Evolutionary conservation across 2,113 vertebrate genomes (phyloP).

Genomic region (Astatoreochromis straeleni): DNA sequence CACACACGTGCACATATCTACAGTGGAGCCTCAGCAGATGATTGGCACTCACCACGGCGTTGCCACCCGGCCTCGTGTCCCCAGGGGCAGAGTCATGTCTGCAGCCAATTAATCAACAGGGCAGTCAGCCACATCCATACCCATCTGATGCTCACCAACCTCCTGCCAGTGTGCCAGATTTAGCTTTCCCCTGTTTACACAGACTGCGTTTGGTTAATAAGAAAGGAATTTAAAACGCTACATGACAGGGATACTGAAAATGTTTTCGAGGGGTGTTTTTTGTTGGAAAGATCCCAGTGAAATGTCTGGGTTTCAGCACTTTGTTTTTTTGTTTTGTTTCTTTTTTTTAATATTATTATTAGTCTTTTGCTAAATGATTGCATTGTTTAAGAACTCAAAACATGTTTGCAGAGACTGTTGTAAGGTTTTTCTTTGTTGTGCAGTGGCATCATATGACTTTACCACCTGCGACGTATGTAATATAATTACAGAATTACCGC

Average conservation of each 20-base stretch:
- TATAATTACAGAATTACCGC: not conserved
- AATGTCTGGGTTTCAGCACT: not conserved
- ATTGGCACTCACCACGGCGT: not conserved
- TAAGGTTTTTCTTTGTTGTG: not conserved
- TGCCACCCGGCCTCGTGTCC: constrained; percentile 7
- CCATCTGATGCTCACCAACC: constrained; percentile 6
- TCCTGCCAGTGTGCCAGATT: constrained; percentile 20
- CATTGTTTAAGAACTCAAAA: not conserved
- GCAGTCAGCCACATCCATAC: constrained; percentile 29
- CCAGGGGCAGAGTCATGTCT: constrained; percentile 16
- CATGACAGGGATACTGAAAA: not conserved
- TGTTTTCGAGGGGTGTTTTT: not conserved
- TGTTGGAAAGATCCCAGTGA: not conserved
- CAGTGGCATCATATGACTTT: not conserved
- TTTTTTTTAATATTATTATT: not conserved
- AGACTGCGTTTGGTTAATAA: not conserved
- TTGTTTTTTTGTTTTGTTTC: fast-evolving
- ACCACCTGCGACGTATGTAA: not conserved
- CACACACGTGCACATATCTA: not conserved
- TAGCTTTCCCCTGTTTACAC: not conserved
- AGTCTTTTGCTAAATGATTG: not conserved
- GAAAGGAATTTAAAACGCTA: not conserved
- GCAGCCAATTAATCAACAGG: constrained; percentile 43
- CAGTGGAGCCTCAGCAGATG: not conserved
- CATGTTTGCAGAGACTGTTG: not conserved